Evolutionary conservation across 2,888 invertebrate species (phyloP), one percentile per base, ranked within the genome.

Genomic region (Drosophila formosana): DNA sequence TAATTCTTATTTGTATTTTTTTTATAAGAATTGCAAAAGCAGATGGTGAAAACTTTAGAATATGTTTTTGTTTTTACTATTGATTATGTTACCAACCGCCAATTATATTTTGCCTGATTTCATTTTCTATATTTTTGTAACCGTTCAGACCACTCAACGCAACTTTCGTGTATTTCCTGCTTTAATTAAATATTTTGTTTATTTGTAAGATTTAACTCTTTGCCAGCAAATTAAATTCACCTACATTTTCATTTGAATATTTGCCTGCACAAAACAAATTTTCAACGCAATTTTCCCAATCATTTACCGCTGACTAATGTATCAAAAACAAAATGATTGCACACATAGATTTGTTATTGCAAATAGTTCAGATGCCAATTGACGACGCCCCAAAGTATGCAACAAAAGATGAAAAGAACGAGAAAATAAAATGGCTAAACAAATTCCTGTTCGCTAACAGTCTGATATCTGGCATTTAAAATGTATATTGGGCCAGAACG

Each of bases 301-400:
- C 9, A 23, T 50, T 41, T 30, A 5, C 4, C 18, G 18, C 39
- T 49, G 37, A 5, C 8, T 23, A 18, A 28, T 41, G 25, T 37
- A 18, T 3, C 32, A 32, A 32, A 4, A 18, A 34, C 50, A 51
- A 11, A 51, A n/a, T 34, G 11, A 34, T 67, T 25, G 13, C 26
- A 43, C 6, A 43, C n/a, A 39, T 4, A 5, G 39, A 43, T 55
- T 55, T 55, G 53, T 43, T 26, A 45, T 23, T 41, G 45, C 7
- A 7, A 49, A 57, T 66, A 32, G 25, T 25, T 11, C 13, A 32
- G 28, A 34, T 25, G 3, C 3, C 32, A 53, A 25, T 49, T 30
- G 49, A 26, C 6, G 28, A 23, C 56, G 18, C 52, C 52, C 26
- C 46, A 75, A 75, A 55, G 34, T 58, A 50, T 75, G 62, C 58